Base-by-base conservation (phyloP, 2,113 vertebrate genomes). In the Oncorhynchus masou region DNA sequence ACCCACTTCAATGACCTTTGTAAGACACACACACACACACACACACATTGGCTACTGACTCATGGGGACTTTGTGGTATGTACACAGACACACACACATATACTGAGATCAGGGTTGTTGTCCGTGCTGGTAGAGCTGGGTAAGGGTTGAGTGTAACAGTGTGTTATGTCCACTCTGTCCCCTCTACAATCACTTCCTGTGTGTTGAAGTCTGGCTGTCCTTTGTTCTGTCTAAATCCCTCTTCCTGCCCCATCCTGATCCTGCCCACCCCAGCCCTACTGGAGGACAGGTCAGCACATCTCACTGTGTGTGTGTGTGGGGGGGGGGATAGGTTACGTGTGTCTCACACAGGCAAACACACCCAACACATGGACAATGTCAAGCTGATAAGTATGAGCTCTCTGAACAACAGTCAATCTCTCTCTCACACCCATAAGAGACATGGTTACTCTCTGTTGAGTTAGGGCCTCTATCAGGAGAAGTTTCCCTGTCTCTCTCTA, bases 191-290 rank as follows among this genome's bases (percentile, higher is more conserved):
- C 24, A 16, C 22, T 62, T 1, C 20, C 71, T 70, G 80, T 74
- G 70, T 25, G 45, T 25, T 39, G 27, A 34, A n/a, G 19, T 4
- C 54, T 73, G 71, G 71, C 22, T 1, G 24, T 54, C 24, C 73
- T 81, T 76, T 74, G 74, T 77, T 34, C 59, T 11, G 57, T 54
- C 88, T 93, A 92, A 92, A 94, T 92, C 92, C 92, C 82, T 90
- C 92, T 94, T 94, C 92, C 94, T 94, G 91, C 90, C 88, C 85
- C 77, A 81, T 73, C 76, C 80, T 88, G 49, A 51, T 51, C 90
- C 93, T 8, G 13, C 92, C 93, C 90, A 94, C 90, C 87, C 45
- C 78, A 89, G 91, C 91, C 91, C 86, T 92, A 92, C 72, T n/a
- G 88, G 87, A 87, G 84, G 66, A 71, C 2, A 4, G 88, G 85